A percentile compares a stretch with the other conserved stretches of the same genome.
These are phyloP conservation scores for Pseudomyrmex gracilis DNA, from an alignment of 1,140 invertebrate genomes.

Conservation along the genomic window DNA sequence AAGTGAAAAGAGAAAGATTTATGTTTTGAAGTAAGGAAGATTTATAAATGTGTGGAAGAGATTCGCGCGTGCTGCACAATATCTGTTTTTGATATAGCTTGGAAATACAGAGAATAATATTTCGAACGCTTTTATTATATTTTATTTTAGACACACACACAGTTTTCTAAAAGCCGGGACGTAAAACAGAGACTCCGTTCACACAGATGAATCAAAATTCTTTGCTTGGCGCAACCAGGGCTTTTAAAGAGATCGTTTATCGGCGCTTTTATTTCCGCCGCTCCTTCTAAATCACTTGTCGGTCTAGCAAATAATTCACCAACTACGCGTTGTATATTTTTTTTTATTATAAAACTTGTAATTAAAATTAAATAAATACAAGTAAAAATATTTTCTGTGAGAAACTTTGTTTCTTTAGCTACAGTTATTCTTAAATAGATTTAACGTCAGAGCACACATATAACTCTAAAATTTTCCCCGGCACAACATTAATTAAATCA, in stretches of 20 bases:
- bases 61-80: too few species aligned
- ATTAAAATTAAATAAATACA: neutral
- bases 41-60: too few species aligned
- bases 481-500: neutral
- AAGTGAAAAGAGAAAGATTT: too few species aligned
- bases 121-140: constrained; percentile 31
- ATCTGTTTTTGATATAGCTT: too few species aligned
- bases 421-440: too few species aligned
- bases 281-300: neutral
- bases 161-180: constrained; percentile 62
- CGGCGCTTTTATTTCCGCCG: constrained; percentile 9
- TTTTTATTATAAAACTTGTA: neutral
- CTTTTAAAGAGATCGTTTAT: constrained; percentile 60
- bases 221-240: constrained; percentile 11
- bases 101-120: neutral
- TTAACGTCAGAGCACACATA: too few species aligned
- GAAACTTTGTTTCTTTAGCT: too few species aligned
- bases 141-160: constrained; percentile 19
- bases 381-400: neutral
- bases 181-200: constrained; percentile 77
- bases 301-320: neutral
- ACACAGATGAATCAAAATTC: constrained; percentile 76
- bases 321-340: neutral
- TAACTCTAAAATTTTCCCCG: neutral
- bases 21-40: too few species aligned